A percentile compares a stretch with the other conserved stretches of the same genome.
Conservation (phyloP, 2,888 invertebrate species). For the Stenoptilia bipunctidactyla region DNA sequence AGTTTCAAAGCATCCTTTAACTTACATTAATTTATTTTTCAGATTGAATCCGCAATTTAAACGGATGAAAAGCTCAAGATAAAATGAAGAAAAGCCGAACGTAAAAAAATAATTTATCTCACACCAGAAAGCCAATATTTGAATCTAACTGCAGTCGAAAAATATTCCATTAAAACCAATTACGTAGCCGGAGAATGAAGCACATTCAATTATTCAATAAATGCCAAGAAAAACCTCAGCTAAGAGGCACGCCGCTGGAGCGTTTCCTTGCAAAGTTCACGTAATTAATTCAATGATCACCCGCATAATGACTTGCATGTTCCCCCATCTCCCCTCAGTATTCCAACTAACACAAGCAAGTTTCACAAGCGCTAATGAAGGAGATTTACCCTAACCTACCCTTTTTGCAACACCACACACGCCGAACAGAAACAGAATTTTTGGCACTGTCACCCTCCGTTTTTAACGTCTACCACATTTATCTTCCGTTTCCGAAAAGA, state of each 20-base stretch:
- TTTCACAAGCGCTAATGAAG: slow-evolving; percentile 51
- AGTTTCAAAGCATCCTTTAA: too few relatives aligned
- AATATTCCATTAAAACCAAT: too few relatives aligned
- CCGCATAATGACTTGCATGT: slow-evolving; percentile 64
- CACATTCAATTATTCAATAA: too few relatives aligned
- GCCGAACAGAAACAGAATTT: slow-evolving; percentile 22
- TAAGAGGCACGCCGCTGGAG: not conserved
- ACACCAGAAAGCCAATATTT: too few relatives aligned
- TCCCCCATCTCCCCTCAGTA: slow-evolving; percentile 8
- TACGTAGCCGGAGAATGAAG: too few relatives aligned
- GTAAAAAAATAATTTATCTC: too few relatives aligned
- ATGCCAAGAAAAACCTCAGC: not conserved
- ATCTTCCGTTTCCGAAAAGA: slow-evolving; percentile 52
- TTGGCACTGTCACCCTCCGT: slow-evolving; percentile 50
- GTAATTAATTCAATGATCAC: slow-evolving; percentile 68
- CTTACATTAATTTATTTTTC: too few relatives aligned
- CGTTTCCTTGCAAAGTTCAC: slow-evolving; percentile 27
- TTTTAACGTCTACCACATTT: slow-evolving; percentile 56
- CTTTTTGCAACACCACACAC: slow-evolving; percentile 41
- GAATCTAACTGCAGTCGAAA: too few relatives aligned
- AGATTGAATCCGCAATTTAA: too few relatives aligned
- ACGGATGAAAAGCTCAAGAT: too few relatives aligned
- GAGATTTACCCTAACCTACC: slow-evolving; percentile 41
- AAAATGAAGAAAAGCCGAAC: too few relatives aligned
- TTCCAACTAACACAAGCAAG: slow-evolving; percentile 55